Base-by-base conservation (phyloP, 2,888 invertebrate genomes). In the Papilio protenor region DNA sequence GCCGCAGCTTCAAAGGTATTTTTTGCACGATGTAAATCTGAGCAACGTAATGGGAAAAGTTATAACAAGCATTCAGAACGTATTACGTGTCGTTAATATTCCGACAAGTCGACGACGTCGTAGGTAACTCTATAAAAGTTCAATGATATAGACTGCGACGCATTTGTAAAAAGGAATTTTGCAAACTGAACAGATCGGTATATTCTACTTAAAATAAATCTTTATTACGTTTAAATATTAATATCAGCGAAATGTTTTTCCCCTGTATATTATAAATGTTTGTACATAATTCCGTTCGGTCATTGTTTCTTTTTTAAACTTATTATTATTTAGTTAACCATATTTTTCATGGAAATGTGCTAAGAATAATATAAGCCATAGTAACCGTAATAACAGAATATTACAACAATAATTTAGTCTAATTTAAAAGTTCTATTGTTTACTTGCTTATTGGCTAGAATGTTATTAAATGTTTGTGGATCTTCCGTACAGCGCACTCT, bases 61-160 rank as follows among this genome's bases (percentile, higher is more conserved):
- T 94, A 90, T 92, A 93, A 92, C 90, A 94, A 93, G 94, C 93
- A 93, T 94, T 92, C 91, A 85, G 89, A 91, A 91, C 90, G 90
- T 92, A 93, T 93, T 93, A 92, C 90, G 88, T 89, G 86, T 88
- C 90, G 93, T 94, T 94, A 93, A 94, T 93, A 94, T 94, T 94
- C 92, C 88, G 91, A 89, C 88, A 89, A 91, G 90, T 89, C 87
- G 87, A 84, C 88, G 87, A 85, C 89, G 87, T 83, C 89, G 87
- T 83, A 84, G 88, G 86, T 83, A 88, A 89, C 88, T 91, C 90
- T 86, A 91, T 90, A 89, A 90, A 92, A 91, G 90, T 92, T 91
- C 88, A 89, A 90, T 91, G 88, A 87, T 87, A 85, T 78, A 21
- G 78, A 14, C 45, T n/a, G 23, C 55, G 33, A 23, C 59, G 69